Base-by-base conservation (phyloP, 2,888 invertebrate genomes). In the Hydrotaea diabolus region DNA sequence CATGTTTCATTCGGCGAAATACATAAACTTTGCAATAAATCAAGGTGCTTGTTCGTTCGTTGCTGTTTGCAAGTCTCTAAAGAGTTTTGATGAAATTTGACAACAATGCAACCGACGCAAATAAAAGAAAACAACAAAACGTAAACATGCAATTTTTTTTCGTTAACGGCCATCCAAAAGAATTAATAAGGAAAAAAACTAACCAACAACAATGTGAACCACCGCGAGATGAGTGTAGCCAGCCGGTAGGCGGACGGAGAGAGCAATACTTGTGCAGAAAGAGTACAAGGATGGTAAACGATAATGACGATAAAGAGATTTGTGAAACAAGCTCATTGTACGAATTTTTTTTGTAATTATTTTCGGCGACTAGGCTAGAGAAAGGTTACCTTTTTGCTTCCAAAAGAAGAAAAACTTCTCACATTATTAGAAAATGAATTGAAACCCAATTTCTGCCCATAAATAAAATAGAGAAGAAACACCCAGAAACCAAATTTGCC, bases 11-110 rank as follows among this genome's bases (percentile, higher is more conserved):
- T 36, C 23, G 36, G 7, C 4, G 36, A 31, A 64, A 64, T 39
- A 57, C 55, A 57, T 57, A 64, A 62, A 36, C 57, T 57, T 57
- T 57, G 59, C 46, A 62, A 75, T 75, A 69, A 69, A 57, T 69
- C 55, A 57, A 77, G 69, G 64, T 75, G 19, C n/a, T n/a, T n/a
- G n/a, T n/a, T n/a, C n/a, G n/a, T 31, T 31, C 31, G 31, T 31
- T 31, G 7, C 7, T 31, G 31, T 64, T 75, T 75, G 13, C 26
- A 46, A 62, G 55, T 21, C 43, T 64, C 15, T 13, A 53, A 15
- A 26, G n/a, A 55, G 46, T 72, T 72, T 59, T 62, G 26, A 13
- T 31, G 46, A 76, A 76, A 76, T 76, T 76, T 76, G 75, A 36
- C 75, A 76, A 76, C 64, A 64, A 19, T 31, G 75, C 62, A 43